Conservation (phyloP, 2,113 vertebrate genomes). For the Turdus rufiventris region DNA sequence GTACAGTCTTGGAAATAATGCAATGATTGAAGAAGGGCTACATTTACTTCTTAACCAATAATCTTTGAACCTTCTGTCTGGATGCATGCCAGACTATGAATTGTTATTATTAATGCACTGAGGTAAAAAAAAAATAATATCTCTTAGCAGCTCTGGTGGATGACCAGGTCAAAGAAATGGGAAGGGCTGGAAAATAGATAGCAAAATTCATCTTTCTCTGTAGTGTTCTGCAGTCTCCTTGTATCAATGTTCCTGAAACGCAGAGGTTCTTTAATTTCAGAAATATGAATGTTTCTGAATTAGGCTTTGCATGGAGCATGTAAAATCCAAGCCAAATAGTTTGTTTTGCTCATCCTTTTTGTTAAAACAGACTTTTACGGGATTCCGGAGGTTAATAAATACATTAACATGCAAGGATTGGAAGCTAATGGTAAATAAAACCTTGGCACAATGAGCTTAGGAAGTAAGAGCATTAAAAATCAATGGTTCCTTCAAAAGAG, state of each 20-base stretch:
- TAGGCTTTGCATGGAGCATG: neutral
- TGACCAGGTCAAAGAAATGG: neutral
- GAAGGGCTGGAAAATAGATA: neutral
- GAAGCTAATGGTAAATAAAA: constrained; percentile 44
- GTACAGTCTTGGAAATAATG: neutral
- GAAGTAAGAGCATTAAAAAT: constrained; percentile 54
- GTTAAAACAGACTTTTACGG: neutral
- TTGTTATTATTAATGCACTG: neutral
- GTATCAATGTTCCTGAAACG: neutral
- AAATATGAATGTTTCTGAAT: neutral
- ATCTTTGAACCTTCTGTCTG: neutral
- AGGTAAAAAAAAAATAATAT: neutral
- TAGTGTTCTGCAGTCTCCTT: neutral
- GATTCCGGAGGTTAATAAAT: constrained; percentile 31
- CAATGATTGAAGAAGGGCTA: neutral
- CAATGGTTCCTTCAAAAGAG: constrained; percentile 28
- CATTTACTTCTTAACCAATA: neutral
- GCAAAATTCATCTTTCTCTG: neutral
- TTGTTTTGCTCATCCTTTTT: neutral
- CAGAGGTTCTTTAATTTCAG: neutral
- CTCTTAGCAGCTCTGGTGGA: neutral
- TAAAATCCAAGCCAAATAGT: neutral
- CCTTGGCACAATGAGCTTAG: constrained; percentile 20
- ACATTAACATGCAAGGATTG: constrained; percentile 22
- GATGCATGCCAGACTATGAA: neutral